Conservation (phyloP, 35 echinoderm and acorn worm genomes). For the Heliocidaris tuberculata region DNA sequence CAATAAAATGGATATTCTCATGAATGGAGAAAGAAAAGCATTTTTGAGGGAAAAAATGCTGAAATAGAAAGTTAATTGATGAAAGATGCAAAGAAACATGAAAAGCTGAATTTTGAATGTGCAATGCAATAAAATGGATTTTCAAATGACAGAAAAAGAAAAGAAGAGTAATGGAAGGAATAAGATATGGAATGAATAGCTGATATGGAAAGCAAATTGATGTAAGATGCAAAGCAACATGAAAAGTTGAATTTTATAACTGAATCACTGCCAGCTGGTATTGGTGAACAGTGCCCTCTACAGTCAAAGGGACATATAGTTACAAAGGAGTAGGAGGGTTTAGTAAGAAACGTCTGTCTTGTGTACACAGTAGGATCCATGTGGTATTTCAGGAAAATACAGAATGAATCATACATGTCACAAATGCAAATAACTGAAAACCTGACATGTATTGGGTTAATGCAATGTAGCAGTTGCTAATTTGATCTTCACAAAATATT, state of each 20-base stretch:
- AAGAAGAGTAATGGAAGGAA: background rate
- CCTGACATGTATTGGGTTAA: background rate
- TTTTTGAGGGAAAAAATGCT: background rate
- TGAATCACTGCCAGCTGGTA: background rate
- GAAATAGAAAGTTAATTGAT: background rate
- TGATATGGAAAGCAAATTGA: background rate
- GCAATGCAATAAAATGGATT: background rate
- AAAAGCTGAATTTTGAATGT: background rate
- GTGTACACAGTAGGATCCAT: background rate
- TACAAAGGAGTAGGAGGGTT: background rate
- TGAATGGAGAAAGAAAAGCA: background rate
- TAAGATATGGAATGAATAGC: background rate
- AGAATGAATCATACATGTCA: background rate
- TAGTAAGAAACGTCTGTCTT: background rate
- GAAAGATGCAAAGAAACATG: background rate
- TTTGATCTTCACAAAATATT: no score
- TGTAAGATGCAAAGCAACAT: background rate
- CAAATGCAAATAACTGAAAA: background rate
- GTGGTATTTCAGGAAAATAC: background rate
- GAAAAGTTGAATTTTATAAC: background rate
- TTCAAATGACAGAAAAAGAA: background rate
- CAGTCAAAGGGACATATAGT: background rate
- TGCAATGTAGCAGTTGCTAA: no score
- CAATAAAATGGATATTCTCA: background rate
- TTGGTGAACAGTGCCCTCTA: background rate